These are phyloP conservation scores for Rapana venosa DNA, from an alignment of 2,888 invertebrate genomes.

Conservation along the genomic window DNA sequence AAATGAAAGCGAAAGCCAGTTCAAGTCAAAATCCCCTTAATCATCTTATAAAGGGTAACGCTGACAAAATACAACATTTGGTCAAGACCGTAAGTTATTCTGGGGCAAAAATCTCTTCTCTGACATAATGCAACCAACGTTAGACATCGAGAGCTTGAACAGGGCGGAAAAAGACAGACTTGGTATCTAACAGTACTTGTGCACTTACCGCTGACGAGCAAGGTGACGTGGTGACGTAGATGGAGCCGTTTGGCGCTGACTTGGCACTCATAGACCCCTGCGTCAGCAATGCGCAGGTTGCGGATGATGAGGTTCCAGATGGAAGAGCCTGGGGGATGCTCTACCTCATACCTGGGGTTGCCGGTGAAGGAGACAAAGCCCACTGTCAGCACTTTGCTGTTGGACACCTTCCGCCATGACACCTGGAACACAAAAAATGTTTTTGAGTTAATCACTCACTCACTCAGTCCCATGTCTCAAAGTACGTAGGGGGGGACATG, in stretches of 20 bases:
- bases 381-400: conserved; percentile 60
- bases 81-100: no score
- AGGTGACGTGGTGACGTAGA: conserved; percentile 59
- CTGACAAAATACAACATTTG: no score
- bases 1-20: no score
- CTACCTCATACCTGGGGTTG: conserved; percentile 58
- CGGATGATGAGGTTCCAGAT: conserved; percentile 66
- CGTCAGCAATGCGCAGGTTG: conserved; percentile 56
- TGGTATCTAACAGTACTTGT: background rate
- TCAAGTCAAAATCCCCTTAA: no score
- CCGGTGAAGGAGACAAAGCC: conserved; percentile 60
- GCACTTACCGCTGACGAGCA: conserved; percentile 61
- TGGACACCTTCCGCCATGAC: conserved; percentile 60
- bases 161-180: no score
- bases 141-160: no score
- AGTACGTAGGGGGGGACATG: background rate
- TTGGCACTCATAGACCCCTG: conserved; percentile 67
- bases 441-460: conserved; percentile 52
- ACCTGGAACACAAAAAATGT: conserved; percentile 57
- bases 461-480: background rate
- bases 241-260: conserved; percentile 61
- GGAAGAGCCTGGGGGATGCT: conserved; percentile 55
- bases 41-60: no score
- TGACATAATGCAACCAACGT: no score
- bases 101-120: no score